These are phyloP conservation scores for Apogon talboti DNA, from an alignment of 2,797 vertebrate genomes.

Conservation along the genomic window DNA sequence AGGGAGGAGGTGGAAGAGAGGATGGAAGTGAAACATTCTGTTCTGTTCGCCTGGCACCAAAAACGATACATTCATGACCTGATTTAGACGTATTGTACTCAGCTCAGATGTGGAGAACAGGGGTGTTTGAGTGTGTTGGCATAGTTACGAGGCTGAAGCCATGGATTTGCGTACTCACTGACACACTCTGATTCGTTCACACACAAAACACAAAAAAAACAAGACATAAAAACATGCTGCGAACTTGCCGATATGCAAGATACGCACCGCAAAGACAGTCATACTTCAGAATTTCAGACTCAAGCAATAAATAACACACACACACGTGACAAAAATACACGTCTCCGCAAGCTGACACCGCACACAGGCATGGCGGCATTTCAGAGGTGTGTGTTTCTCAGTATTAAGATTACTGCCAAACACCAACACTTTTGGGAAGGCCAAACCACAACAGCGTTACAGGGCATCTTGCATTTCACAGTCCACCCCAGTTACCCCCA, in stretches of 20 bases:
- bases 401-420: constrained; percentile 43
- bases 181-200: constrained; percentile 6
- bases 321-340: constrained; percentile 15
- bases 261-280: background rate
- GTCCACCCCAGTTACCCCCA: background rate
- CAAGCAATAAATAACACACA: constrained; percentile 19
- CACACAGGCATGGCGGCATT: constrained; percentile 43
- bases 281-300: constrained; percentile 18
- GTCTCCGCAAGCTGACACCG: constrained; percentile 38
- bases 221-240: constrained; percentile 3
- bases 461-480: constrained; percentile 33
- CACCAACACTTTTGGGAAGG: constrained; percentile 27
- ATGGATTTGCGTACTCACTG: background rate
- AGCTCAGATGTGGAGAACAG: constrained; percentile 38
- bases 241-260: constrained; percentile 14
- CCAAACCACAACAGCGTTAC: constrained; percentile 42
- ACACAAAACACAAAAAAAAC: constrained; percentile 3
- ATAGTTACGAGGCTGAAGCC: constrained; percentile 17
- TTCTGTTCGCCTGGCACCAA: constrained; percentile 47
- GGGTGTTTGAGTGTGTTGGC: constrained; percentile 32
- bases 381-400: constrained; percentile 45
- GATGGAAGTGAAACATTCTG: constrained; percentile 43
- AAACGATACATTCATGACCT: constrained; percentile 60
- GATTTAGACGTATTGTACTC: constrained; percentile 60
- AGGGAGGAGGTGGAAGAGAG: constrained; percentile 31